Evolutionary conservation across 1,140 invertebrate species (phyloP).

Genomic region (Drosophila sp.): DNA sequence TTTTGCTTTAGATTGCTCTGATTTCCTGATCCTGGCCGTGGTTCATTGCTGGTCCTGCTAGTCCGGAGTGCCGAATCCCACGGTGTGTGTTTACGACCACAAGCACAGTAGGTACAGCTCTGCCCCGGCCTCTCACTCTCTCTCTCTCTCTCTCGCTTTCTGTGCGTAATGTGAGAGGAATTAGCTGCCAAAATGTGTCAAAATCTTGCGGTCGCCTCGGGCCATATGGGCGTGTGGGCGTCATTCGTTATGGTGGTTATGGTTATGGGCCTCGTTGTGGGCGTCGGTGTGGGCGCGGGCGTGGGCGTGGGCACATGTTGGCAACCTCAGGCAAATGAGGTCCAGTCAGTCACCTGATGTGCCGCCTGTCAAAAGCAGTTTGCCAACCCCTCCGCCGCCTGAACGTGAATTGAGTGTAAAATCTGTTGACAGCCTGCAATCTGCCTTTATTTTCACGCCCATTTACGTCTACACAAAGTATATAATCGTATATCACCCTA

Average conservation of each 20-base stretch:
- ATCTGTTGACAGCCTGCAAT: conserved; percentile 65
- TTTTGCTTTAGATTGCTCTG: neutral
- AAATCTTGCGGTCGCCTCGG: conserved; percentile 54
- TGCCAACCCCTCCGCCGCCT: conserved; percentile 27
- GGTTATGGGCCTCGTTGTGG: neutral
- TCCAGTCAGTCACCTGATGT: conserved; percentile 41
- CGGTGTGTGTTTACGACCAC: conserved; percentile 79
- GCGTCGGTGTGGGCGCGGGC: conserved; percentile 9
- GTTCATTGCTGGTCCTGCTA: conserved; percentile 10
- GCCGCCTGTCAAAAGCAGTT: conserved; percentile 64
- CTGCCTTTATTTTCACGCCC: conserved; percentile 44
- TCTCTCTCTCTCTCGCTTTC: neutral
- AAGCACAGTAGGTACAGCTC: conserved; percentile 70
- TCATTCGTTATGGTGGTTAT: conserved; percentile 1
- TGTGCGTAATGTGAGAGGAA: conserved; percentile 30
- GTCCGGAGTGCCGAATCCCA: conserved; percentile 66
- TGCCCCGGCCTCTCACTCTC: too few relatives aligned
- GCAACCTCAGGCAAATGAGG: conserved; percentile 65
- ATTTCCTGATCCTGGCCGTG: neutral
- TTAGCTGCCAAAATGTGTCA: conserved; percentile 70
- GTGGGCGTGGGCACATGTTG: conserved; percentile 41
- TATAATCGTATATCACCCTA: neutral
- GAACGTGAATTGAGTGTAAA: conserved; percentile 29
- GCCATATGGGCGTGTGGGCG: conserved; percentile 18
- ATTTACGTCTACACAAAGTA: neutral